Evolutionary conservation across 2,797 vertebrate species (phyloP).

Genomic region (Karalla daura): DNA sequence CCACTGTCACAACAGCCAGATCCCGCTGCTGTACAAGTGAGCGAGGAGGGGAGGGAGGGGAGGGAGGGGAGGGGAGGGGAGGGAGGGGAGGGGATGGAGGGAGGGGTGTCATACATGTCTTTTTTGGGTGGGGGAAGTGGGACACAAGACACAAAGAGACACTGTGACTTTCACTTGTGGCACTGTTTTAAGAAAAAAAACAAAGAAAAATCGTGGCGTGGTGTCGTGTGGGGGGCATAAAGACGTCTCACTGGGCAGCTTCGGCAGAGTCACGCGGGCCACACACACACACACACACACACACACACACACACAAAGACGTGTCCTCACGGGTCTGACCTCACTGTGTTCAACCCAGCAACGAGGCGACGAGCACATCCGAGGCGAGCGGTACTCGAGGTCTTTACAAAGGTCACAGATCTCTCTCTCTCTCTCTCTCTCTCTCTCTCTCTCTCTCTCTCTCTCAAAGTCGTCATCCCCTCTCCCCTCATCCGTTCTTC

Average conservation of each 20-base stretch:
- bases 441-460: constrained; percentile 41
- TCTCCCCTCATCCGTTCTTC: constrained; percentile 44
- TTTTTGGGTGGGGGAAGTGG: background rate
- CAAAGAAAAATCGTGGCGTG: no score
- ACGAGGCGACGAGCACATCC: constrained; percentile 46
- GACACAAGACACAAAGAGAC: constrained; percentile 58
- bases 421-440: constrained; percentile 29
- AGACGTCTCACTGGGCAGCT: constrained; percentile 54
- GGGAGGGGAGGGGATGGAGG: background rate
- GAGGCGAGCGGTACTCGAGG: constrained; percentile 29
- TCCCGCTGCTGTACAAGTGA: constrained; percentile 95
- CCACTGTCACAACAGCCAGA: constrained; percentile 93
- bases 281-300: no score
- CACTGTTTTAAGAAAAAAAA: constrained; percentile 58
- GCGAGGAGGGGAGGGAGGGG: background rate
- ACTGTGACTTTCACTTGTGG: constrained; percentile 71
- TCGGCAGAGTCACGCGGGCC: constrained; percentile 39
- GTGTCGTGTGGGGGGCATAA: no score
- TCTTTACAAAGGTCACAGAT: constrained; percentile 10
- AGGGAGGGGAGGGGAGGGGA: background rate
- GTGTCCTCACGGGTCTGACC: constrained; percentile 53
- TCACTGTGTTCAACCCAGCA: constrained; percentile 48
- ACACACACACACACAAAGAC: no score
- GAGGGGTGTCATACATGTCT: no score
- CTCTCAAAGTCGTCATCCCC: constrained; percentile 33